Conservation (phyloP, 2,113 vertebrate genomes). For the Phodopus roborovskii region DNA sequence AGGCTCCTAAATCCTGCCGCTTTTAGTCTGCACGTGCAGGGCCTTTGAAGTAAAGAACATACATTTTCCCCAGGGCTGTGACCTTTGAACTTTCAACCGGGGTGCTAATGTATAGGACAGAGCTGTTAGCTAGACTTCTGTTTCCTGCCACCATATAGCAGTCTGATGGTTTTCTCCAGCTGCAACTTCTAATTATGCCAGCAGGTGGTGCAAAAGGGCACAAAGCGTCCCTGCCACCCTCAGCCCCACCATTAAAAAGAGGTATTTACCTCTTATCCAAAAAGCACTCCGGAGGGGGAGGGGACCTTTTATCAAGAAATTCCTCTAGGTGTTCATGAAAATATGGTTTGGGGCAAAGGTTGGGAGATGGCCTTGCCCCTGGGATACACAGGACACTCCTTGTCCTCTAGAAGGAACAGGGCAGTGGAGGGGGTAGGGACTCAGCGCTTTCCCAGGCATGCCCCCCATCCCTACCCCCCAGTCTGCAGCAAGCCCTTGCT, state of each 20-base stretch:
- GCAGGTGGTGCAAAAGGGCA: not conserved
- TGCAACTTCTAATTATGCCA: not conserved
- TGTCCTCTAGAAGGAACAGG: too few species aligned
- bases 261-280: too few species aligned
- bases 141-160: not conserved
- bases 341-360: not conserved
- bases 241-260: not conserved
- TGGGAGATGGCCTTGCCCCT: not conserved
- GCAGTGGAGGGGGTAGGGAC: not conserved
- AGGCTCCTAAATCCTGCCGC: too few species aligned
- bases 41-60: not conserved
- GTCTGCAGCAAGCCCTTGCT: too few species aligned
- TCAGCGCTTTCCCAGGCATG: not conserved
- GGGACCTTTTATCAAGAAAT: not conserved
- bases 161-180: accelerated
- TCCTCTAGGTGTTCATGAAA: not conserved
- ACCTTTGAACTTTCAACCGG: not conserved
- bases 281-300: not conserved
- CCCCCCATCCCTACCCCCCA: too few species aligned
- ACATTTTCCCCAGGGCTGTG: not conserved
- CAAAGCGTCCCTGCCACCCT: not conserved
- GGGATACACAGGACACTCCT: not conserved
- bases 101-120: not conserved
- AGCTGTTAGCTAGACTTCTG: accelerated
- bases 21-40: not conserved